These are phyloP conservation scores for Novumbra hubbsi DNA, from an alignment of 2,797 vertebrate genomes.

Conservation along the genomic window DNA sequence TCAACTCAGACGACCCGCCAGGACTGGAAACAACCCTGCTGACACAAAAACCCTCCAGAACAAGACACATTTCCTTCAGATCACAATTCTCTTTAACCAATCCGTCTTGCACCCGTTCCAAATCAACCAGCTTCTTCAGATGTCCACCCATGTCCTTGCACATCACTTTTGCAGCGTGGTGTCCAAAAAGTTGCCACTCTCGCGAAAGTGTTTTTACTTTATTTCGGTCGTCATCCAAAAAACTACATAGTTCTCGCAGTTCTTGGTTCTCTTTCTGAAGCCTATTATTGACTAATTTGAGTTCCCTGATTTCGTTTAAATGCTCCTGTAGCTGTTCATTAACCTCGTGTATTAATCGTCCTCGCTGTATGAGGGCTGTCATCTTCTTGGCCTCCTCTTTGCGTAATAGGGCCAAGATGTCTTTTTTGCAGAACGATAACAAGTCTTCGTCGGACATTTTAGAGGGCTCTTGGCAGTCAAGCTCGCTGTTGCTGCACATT, in stretches of 20 bases:
- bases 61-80: constrained; percentile 78
- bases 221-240: constrained; percentile 77
- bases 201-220: constrained; percentile 75
- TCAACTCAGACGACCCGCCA: constrained; percentile 73
- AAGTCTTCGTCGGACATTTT: constrained; percentile 75
- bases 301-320: constrained; percentile 78
- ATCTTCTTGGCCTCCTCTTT: constrained; percentile 77
- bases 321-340: constrained; percentile 80
- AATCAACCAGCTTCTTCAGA: constrained; percentile 75
- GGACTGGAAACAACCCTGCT: constrained; percentile 60
- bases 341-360: constrained; percentile 79
- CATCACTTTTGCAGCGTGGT: constrained; percentile 76
- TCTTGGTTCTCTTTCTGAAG: constrained; percentile 80
- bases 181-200: constrained; percentile 80
- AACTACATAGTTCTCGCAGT: constrained; percentile 79
- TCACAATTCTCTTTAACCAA: constrained; percentile 77
- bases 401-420: constrained; percentile 74
- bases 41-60: constrained; percentile 71
- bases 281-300: constrained; percentile 77
- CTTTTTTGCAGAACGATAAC: constrained; percentile 74
- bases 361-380: constrained; percentile 77
- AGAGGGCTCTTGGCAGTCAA: constrained; percentile 55
- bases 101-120: constrained; percentile 77
- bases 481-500: constrained; percentile 23
- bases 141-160: constrained; percentile 78